A percentile compares a stretch with the other conserved stretches of the same genome.
These are phyloP conservation scores for Megalonaias nervosa DNA, from an alignment of 1,140 invertebrate species.

Conservation along the genomic window DNA sequence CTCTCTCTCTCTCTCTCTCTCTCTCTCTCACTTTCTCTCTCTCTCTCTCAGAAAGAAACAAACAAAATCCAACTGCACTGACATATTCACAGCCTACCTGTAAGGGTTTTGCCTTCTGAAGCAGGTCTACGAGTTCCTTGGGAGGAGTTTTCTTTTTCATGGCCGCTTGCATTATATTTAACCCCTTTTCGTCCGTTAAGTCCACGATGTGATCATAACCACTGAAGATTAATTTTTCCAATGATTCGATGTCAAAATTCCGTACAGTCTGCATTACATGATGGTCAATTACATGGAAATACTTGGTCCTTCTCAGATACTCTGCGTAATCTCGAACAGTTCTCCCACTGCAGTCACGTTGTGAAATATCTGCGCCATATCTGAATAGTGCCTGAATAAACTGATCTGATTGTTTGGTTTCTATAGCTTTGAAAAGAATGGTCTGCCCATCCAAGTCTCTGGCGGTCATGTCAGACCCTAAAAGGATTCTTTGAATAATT, in stretches of 20 bases:
- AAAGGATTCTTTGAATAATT: constrained; percentile 37
- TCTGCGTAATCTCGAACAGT: constrained; percentile 39
- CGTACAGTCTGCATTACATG: constrained; percentile 31
- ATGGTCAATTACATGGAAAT: constrained; percentile 39
- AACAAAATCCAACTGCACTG: no score
- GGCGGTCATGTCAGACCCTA: constrained; percentile 23
- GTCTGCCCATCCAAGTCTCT: constrained; percentile 40
- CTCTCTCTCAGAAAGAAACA: no score
- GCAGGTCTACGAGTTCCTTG: no score
- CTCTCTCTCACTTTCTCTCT: no score
- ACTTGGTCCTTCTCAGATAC: constrained; percentile 26
- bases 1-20: no score
- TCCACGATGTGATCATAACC: constrained; percentile 38
- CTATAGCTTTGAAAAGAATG: constrained; percentile 38
- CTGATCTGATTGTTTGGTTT: constrained; percentile 15
- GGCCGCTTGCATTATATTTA: constrained; percentile 10
- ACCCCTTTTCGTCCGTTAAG: constrained; percentile 27
- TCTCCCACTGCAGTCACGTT: constrained; percentile 35
- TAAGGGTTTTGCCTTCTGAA: no score
- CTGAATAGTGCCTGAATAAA: constrained; percentile 35
- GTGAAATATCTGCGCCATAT: constrained; percentile 37
- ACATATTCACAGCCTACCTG: no score
- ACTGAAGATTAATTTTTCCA: constrained; percentile 22
- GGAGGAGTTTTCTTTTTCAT: no score
- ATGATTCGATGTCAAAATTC: constrained; percentile 16